These are phyloP conservation scores for Cossypha heuglini DNA, from an alignment of 2,797 vertebrate genomes.

Conservation along the genomic window DNA sequence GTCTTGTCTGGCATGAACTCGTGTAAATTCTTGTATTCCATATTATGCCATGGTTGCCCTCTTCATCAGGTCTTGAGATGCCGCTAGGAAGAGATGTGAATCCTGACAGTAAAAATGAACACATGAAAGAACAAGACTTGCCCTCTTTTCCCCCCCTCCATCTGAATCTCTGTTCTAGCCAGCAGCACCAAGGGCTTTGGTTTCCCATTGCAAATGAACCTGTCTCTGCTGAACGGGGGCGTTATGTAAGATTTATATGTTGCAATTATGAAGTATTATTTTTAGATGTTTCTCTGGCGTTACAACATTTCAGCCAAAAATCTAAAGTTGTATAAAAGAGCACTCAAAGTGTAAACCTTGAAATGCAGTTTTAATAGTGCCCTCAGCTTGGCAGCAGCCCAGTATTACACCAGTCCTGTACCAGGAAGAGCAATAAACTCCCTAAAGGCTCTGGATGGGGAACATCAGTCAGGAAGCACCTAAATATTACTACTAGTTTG, in stretches of 20 bases:
- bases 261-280: constrained; percentile 24
- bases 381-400: neutral
- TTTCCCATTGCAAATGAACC: neutral
- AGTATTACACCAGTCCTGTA: neutral
- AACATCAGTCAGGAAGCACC: neutral
- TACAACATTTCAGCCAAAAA: neutral
- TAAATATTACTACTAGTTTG: neutral
- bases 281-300: neutral
- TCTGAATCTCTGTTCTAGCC: neutral
- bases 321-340: constrained; percentile 12
- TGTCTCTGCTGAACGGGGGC: neutral
- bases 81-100: neutral
- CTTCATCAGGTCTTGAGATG: neutral
- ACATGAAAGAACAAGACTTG: neutral
- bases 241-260: neutral
- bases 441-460: neutral
- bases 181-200: neutral
- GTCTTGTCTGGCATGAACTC: neutral
- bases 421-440: neutral
- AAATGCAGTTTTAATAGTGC: constrained; percentile 19
- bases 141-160: neutral
- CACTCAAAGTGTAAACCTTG: constrained; percentile 9
- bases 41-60: neutral
- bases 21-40: neutral
- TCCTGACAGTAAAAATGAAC: neutral